These are phyloP conservation scores for Phaenicophaeus curvirostris DNA, from an alignment of 2,797 vertebrate genomes.

Conservation along the genomic window DNA sequence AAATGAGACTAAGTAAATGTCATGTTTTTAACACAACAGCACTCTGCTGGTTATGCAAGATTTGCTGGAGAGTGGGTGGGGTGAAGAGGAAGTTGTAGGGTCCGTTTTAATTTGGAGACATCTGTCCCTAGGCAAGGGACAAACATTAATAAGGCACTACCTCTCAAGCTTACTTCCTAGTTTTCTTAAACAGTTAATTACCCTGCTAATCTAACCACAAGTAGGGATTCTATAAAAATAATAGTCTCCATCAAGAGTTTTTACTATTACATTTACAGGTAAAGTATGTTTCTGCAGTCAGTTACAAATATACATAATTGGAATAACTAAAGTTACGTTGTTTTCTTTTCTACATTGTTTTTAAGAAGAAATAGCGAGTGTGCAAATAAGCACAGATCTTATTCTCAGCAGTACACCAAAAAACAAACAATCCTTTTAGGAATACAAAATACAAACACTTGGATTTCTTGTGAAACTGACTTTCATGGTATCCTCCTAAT, in stretches of 20 bases:
- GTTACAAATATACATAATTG: neutral
- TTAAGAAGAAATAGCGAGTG: neutral
- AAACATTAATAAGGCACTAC: neutral
- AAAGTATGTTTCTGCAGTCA: neutral
- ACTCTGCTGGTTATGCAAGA: neutral
- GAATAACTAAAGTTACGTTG: neutral
- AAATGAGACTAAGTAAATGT: neutral
- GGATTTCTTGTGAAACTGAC: neutral
- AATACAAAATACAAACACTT: neutral
- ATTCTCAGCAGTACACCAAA: neutral
- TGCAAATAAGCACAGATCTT: neutral
- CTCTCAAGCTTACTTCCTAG: neutral
- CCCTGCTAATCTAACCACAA: neutral
- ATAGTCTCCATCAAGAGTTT: neutral
- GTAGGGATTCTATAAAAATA: neutral
- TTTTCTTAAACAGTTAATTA: neutral
- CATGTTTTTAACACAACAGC: neutral
- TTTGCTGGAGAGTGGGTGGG: neutral
- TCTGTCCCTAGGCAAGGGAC: neutral
- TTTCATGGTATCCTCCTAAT: neutral
- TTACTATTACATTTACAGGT: neutral
- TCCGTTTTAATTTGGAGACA: slow-evolving; percentile 22
- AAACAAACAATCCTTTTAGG: neutral
- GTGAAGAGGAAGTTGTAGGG: neutral
- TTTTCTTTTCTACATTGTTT: neutral